Percentiles rank a stretch among this genome's conserved stretches.
phyloP scores from a whole-genome alignment of 2,113 vertebrate species.

The Smithornis capensis region DNA sequence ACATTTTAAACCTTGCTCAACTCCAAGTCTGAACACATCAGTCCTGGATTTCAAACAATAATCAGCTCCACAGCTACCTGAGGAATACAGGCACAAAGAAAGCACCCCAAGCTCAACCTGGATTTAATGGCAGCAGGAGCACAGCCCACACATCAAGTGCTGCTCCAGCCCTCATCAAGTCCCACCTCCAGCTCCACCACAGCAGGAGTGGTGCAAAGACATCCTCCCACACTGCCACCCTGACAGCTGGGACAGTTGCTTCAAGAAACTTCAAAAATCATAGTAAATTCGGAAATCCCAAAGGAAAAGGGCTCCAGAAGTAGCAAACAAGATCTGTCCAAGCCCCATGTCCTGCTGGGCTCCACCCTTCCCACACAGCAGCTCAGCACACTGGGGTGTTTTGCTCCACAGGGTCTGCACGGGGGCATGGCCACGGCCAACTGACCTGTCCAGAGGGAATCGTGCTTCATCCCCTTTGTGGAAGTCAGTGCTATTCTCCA shows the following conservation, averaged over 20 bases:
- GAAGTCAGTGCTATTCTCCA: constrained; percentile 85
- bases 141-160: background rate
- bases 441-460: constrained; percentile 85
- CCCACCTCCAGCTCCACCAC: background rate
- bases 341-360: accelerated
- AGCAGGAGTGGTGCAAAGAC: accelerated
- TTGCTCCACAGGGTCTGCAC: accelerated
- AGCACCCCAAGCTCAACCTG: accelerated
- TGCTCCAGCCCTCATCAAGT: accelerated
- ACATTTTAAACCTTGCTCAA: background rate
- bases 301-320: background rate
- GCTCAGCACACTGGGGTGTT: accelerated
- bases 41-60: background rate
- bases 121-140: background rate
- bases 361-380: background rate
- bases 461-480: constrained; percentile 80
- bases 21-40: background rate
- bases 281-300: background rate
- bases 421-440: accelerated
- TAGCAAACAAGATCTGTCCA: background rate
- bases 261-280: background rate
- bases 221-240: background rate
- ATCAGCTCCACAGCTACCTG: accelerated
- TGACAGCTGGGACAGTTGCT: background rate
- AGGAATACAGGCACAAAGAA: background rate